Evolutionary conservation across 2,888 invertebrate genomes (phyloP).

Genomic region (Urechis unicinctus): DNA sequence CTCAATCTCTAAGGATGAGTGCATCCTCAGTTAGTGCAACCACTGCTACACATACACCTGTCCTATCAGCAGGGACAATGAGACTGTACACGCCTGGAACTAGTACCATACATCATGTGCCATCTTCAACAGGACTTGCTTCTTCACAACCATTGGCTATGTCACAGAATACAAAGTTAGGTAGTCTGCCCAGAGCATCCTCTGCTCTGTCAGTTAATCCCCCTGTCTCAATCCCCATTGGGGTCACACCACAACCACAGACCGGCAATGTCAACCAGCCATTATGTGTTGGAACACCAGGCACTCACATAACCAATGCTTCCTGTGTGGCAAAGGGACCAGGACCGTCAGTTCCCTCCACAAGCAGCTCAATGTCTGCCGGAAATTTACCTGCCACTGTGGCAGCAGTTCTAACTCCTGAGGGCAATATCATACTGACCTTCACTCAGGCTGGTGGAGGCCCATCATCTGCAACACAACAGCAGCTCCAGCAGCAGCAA

Average conservation of each 20-base stretch:
- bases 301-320: neutral
- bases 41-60: no score
- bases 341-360: neutral
- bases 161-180: no score
- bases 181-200: no score
- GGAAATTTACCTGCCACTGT: constrained; percentile 14
- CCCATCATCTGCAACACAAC: constrained; percentile 6
- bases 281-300: neutral
- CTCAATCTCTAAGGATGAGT: no score
- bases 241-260: neutral
- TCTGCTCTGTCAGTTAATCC: neutral
- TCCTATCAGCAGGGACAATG: neutral
- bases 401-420: constrained; percentile 22
- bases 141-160: no score
- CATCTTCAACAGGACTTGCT: no score
- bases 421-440: constrained; percentile 37
- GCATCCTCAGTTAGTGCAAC: no score
- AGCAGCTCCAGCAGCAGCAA: constrained; percentile 3
- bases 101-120: neutral
- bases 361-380: neutral
- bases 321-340: neutral
- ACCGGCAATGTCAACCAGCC: neutral
- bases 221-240: neutral
- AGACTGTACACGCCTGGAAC: neutral
- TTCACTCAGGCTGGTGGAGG: constrained; percentile 28